Conservation (phyloP, 2,888 invertebrate species). For the Drosophila anomelani region DNA sequence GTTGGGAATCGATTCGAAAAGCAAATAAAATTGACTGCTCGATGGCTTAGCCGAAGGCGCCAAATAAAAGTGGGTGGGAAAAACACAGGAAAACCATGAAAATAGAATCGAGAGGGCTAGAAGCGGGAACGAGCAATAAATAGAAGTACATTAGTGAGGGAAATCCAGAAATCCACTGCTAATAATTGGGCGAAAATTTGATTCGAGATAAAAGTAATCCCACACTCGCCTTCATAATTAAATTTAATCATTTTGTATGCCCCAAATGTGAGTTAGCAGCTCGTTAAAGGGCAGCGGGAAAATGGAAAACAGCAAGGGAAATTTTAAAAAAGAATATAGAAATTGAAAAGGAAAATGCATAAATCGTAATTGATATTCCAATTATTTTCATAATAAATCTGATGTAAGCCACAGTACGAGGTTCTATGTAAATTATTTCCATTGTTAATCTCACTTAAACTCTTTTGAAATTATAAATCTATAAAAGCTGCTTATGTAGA, state of each 20-base stretch:
- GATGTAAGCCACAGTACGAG: background rate
- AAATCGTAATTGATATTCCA: background rate
- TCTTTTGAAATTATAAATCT: slow-evolving; percentile 10
- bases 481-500: background rate
- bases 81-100: slow-evolving; percentile 12
- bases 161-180: slow-evolving; percentile 14
- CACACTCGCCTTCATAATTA: slow-evolving; percentile 28
- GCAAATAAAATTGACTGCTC: slow-evolving; percentile 68
- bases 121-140: background rate
- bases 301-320: slow-evolving; percentile 1
- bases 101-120: background rate
- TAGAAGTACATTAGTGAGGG: slow-evolving; percentile 3
- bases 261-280: slow-evolving; percentile 41
- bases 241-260: slow-evolving; percentile 26
- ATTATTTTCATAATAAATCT: slow-evolving; percentile 16
- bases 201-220: slow-evolving; percentile 31
- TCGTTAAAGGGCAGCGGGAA: slow-evolving; percentile 14
- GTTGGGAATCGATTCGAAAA: slow-evolving; percentile 68
- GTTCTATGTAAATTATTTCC: background rate
- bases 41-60: slow-evolving; percentile 43
- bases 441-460: slow-evolving; percentile 2
- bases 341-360: background rate
- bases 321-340: background rate
- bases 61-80: slow-evolving; percentile 38
- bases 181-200: slow-evolving; percentile 31